Evolutionary conservation across 2,888 invertebrate species (phyloP).

Genomic region (Microctonus brassicae): DNA sequence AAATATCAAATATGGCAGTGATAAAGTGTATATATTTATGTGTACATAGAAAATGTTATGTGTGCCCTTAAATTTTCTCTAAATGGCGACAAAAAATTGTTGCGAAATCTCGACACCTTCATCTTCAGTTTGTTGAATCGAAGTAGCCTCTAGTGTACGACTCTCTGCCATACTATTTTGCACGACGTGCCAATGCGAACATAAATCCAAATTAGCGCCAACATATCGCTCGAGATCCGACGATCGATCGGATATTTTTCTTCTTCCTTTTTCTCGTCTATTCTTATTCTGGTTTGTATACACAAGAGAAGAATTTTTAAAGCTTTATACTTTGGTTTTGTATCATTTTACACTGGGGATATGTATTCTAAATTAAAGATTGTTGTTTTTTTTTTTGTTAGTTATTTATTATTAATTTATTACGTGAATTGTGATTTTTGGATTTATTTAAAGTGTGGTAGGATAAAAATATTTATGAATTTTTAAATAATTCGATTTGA

Average conservation of each 20-base stretch:
- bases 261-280: background rate
- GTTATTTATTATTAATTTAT: background rate
- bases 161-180: conserved; percentile 36
- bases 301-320: no score
- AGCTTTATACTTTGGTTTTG: background rate
- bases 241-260: conserved; percentile 44
- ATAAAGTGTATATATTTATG: background rate
- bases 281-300: background rate
- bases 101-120: conserved; percentile 26
- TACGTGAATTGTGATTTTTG: background rate
- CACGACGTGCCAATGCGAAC: conserved; percentile 64
- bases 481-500: background rate
- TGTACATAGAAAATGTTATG: background rate
- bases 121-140: conserved; percentile 18
- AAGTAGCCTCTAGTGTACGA: background rate
- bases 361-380: background rate
- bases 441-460: background rate
- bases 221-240: conserved; percentile 46
- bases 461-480: no score
- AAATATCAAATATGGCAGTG: background rate
- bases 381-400: no score
- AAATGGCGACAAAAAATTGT: conserved; percentile 33
- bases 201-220: conserved; percentile 69
- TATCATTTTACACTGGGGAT: background rate
- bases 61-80: conserved; percentile 25